Evolutionary conservation across 2,797 vertebrate species (phyloP).

Genomic region (Ctenosaura bakeri): DNA sequence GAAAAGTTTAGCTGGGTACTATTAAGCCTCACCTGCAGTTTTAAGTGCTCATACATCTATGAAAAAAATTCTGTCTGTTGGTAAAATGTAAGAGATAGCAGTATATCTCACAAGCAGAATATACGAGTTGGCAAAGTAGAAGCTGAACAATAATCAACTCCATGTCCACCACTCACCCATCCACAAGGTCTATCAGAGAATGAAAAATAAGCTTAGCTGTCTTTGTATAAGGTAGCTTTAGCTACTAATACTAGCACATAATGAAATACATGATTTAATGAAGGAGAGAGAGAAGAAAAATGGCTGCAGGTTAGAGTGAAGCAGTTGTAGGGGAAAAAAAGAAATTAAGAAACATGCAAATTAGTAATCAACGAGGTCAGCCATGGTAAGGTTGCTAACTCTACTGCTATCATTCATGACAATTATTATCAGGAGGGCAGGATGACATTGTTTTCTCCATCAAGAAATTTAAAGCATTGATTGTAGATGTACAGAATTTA

Average conservation of each 20-base stretch:
- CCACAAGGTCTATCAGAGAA: no score
- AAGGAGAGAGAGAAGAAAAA: background rate
- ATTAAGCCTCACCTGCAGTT: conserved; percentile 30
- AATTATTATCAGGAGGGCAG: conserved; percentile 34
- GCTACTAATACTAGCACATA: background rate
- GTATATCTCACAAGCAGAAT: no score
- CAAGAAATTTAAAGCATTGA: background rate
- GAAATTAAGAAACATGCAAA: no score
- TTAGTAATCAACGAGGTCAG: background rate
- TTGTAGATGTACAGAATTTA: background rate
- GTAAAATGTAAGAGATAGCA: no score
- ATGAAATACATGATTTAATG: no score
- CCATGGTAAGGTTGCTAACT: background rate
- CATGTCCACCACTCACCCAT: no score
- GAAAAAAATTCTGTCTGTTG: background rate
- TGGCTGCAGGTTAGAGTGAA: no score
- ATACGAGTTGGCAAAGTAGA: no score
- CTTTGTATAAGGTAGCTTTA: no score
- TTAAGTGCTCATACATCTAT: conserved; percentile 10
- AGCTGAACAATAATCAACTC: no score
- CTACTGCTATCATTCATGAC: background rate
- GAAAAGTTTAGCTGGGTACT: conserved; percentile 23
- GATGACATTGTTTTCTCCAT: conserved; percentile 10
- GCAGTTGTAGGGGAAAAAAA: no score
- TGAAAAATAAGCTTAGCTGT: no score